Percentiles rank a stretch among this genome's conserved stretches.
Conservation (phyloP, 2,797 vertebrate species). For the Gila robusta region DNA sequence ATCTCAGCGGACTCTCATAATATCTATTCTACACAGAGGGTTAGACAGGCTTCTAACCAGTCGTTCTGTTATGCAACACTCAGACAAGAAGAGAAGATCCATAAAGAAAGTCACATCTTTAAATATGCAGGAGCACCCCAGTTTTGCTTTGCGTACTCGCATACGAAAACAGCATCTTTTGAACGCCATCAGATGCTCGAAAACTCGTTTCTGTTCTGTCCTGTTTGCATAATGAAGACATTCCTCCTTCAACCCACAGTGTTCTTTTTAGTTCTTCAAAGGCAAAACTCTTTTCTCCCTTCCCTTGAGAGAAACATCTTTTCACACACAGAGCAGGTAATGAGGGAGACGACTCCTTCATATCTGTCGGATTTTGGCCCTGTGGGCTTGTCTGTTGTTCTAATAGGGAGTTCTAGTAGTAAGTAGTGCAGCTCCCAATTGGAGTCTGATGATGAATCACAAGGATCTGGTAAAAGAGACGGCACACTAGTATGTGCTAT, state of each 20-base stretch:
- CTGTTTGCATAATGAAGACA: slow-evolving; percentile 55
- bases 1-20: slow-evolving; percentile 8
- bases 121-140: slow-evolving; percentile 45
- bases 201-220: slow-evolving; percentile 38
- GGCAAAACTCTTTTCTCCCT: slow-evolving; percentile 32
- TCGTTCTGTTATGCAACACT: slow-evolving; percentile 21
- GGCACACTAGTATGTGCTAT: slow-evolving; percentile 3
- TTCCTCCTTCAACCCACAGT: slow-evolving; percentile 36
- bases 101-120: slow-evolving; percentile 7
- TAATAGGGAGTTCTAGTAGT: slow-evolving; percentile 49
- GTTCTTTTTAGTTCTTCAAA: slow-evolving; percentile 45
- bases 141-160: not conserved
- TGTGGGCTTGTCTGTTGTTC: slow-evolving; percentile 53
- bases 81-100: slow-evolving; percentile 29
- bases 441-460: slow-evolving; percentile 57
- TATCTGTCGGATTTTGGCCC: slow-evolving; percentile 43
- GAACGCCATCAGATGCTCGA: slow-evolving; percentile 22
- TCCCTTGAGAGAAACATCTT: slow-evolving; percentile 47
- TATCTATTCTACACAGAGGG: not conserved
- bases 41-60: slow-evolving; percentile 18
- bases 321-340: slow-evolving; percentile 48
- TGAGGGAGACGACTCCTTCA: slow-evolving; percentile 45
- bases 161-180: slow-evolving; percentile 15
- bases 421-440: slow-evolving; percentile 60
- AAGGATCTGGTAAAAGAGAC: slow-evolving; percentile 35